Percentiles rank a stretch among this genome's conserved stretches.
These are phyloP conservation scores for Glomeris maerens DNA, from an alignment of 1,140 invertebrate genomes.

Conservation along the genomic window DNA sequence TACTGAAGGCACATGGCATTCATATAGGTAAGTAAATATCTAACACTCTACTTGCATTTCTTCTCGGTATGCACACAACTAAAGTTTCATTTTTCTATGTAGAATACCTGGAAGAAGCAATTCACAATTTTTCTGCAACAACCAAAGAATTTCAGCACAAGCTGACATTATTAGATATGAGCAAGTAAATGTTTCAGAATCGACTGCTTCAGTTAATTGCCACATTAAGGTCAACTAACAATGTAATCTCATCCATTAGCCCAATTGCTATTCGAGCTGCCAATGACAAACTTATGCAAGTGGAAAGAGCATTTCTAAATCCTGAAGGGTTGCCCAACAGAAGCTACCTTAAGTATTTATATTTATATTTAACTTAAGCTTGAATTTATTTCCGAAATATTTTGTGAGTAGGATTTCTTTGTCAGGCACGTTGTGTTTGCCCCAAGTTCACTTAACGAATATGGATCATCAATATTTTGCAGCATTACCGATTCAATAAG, in stretches of 20 bases:
- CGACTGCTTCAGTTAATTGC: background rate
- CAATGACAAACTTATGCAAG: background rate
- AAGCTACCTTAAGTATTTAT: background rate
- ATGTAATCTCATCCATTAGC: background rate
- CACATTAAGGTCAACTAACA: background rate
- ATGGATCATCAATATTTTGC: too few species aligned
- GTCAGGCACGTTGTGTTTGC: background rate
- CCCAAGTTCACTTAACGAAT: background rate
- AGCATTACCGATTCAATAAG: too few species aligned
- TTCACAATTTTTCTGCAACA: background rate
- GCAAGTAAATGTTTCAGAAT: background rate
- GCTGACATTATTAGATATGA: background rate
- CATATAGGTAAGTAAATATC: background rate
- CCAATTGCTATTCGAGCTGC: background rate
- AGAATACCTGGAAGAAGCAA: background rate
- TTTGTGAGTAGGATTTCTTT: background rate
- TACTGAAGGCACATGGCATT: background rate
- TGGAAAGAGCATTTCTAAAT: background rate
- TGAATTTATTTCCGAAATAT: background rate
- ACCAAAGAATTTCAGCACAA: background rate
- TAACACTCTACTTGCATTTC: background rate
- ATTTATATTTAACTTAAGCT: too few species aligned
- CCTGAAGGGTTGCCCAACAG: background rate
- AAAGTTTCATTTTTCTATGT: background rate
- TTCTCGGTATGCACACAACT: background rate